These are phyloP conservation scores for Masticophis lateralis DNA, from an alignment of 2,797 vertebrate genomes.

Conservation along the genomic window DNA sequence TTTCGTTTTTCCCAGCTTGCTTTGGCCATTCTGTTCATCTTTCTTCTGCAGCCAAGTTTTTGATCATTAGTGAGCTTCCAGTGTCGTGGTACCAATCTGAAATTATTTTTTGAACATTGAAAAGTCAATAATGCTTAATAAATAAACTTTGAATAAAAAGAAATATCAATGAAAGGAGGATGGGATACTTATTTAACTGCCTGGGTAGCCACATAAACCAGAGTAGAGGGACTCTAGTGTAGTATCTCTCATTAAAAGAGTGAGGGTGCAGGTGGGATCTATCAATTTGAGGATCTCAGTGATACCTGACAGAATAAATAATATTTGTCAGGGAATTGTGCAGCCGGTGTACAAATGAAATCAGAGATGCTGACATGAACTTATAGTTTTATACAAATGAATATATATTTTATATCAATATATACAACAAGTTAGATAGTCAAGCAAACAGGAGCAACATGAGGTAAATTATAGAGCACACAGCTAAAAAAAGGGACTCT, in stretches of 20 bases:
- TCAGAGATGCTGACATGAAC: neutral
- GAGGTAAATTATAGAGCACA: neutral
- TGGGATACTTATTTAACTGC: neutral
- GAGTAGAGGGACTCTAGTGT: neutral
- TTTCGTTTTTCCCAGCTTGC: neutral
- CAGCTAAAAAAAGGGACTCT: neutral
- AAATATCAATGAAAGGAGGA: neutral
- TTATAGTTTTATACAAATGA: neutral
- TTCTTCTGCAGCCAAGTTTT: neutral
- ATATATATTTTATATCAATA: neutral
- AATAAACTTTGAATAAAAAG: neutral
- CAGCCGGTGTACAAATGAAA: neutral
- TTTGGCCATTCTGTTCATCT: neutral
- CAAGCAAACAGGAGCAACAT: neutral
- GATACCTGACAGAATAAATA: neutral
- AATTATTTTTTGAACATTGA: neutral
- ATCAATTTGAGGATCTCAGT: neutral
- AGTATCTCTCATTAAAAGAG: neutral
- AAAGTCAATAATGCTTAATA: neutral
- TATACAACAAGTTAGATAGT: neutral
- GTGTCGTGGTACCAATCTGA: neutral
- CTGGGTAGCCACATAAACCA: neutral
- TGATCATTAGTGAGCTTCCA: neutral
- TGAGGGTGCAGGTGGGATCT: neutral
- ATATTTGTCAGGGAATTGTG: neutral